Conservation (phyloP, 2,888 invertebrate genomes). For the Cantharis lateralis region DNA sequence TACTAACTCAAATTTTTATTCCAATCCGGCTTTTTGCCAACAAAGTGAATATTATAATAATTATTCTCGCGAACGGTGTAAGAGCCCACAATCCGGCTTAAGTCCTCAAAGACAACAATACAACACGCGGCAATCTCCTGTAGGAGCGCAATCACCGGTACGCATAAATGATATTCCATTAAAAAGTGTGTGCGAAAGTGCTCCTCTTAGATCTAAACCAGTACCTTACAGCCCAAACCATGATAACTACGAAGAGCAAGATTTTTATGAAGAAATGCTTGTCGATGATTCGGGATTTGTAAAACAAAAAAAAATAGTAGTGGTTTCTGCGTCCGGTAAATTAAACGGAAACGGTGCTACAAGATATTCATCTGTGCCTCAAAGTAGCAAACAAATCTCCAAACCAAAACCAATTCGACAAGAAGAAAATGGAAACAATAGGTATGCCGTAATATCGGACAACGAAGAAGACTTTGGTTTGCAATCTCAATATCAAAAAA, state of each 20-base stretch:
- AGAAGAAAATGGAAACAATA: conserved; percentile 40
- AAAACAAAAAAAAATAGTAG: conserved; percentile 51
- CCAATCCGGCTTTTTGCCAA: conserved; percentile 80
- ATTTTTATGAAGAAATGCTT: conserved; percentile 55
- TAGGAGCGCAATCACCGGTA: conserved; percentile 51
- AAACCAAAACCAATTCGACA: neutral
- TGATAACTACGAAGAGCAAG: conserved; percentile 49
- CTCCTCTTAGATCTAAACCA: conserved; percentile 41
- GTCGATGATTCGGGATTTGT: conserved; percentile 51
- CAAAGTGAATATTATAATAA: conserved; percentile 70
- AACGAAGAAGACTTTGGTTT: conserved; percentile 38
- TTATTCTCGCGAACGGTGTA: conserved; percentile 41
- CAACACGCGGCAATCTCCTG: conserved; percentile 49
- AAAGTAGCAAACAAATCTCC: conserved; percentile 4
- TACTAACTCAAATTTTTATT: conserved; percentile 64
- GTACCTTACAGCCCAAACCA: conserved; percentile 32
- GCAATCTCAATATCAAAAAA: conserved; percentile 53
- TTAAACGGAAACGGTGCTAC: conserved; percentile 35
- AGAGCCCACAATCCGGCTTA: conserved; percentile 33
- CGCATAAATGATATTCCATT: conserved; percentile 40
- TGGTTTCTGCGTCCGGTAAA: conserved; percentile 54
- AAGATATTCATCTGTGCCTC: conserved; percentile 9
- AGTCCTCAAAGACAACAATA: conserved; percentile 25
- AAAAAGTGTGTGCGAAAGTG: conserved; percentile 14
- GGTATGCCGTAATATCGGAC: conserved; percentile 51